Evolutionary conservation across 2,797 vertebrate genomes (phyloP).

Genomic region (Serranus cabrilla): DNA sequence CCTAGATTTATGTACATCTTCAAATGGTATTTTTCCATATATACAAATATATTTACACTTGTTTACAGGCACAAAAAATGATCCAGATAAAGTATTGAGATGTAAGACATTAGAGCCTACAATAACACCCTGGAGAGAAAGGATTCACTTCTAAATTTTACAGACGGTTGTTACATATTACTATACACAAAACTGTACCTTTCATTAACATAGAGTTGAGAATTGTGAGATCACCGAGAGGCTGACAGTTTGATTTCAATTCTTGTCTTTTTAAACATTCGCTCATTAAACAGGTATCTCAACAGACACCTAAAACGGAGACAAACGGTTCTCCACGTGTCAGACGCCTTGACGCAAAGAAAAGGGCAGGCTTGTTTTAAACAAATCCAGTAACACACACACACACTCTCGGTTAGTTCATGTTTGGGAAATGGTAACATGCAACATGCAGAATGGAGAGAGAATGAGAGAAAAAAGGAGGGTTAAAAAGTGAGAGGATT

Average conservation of each 20-base stretch:
- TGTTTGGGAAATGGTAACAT: constrained; percentile 46
- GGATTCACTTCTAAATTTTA: constrained; percentile 27
- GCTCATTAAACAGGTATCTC: constrained; percentile 16
- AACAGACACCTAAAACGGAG: constrained; percentile 7
- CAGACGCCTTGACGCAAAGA: constrained; percentile 31
- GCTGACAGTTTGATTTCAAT: constrained; percentile 13
- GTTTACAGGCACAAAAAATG: constrained; percentile 75
- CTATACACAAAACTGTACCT: constrained; percentile 36
- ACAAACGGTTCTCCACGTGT: constrained; percentile 12
- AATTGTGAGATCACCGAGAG: constrained; percentile 40
- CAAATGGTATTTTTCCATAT: constrained; percentile 75
- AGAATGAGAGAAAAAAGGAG: constrained; percentile 15
- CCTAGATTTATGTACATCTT: constrained; percentile 78
- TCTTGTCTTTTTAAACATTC: constrained; percentile 45
- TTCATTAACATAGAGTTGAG: constrained; percentile 31
- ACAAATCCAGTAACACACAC: constrained; percentile 22
- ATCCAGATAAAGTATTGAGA: constrained; percentile 50
- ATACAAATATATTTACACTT: constrained; percentile 84
- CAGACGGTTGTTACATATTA: constrained; percentile 42
- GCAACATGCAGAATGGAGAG: constrained; percentile 46
- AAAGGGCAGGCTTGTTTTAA: constrained; percentile 36
- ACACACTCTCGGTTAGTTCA: constrained; percentile 43
- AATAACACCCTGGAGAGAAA: constrained; percentile 29
- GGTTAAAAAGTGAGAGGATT: constrained; percentile 34
- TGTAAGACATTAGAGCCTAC: constrained; percentile 48